phyloP scores from a whole-genome alignment of 2,888 invertebrate species.

The Caenorhabditis panamensis region DNA sequence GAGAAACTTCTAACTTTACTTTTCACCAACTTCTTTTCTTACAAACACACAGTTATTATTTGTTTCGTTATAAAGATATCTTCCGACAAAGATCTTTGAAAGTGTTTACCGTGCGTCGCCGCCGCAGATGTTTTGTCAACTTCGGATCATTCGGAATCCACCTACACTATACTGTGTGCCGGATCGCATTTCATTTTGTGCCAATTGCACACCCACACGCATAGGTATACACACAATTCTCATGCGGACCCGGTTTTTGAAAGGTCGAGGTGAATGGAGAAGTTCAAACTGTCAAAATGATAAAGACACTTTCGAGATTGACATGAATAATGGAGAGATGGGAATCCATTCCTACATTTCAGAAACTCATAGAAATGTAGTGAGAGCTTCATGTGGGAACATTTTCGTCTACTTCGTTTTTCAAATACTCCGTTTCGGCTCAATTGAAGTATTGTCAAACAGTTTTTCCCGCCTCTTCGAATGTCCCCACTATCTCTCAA shows the following conservation, averaged over 20 bases:
- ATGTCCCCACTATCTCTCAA: not conserved
- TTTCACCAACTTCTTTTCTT: too few species aligned
- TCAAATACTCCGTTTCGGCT: conserved; percentile 9
- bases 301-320: too few species aligned
- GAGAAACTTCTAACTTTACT: too few species aligned
- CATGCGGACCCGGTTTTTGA: conserved; percentile 42
- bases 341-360: too few species aligned
- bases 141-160: conserved; percentile 9
- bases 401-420: not conserved
- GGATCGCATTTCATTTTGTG: conserved; percentile 44
- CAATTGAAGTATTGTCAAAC: conserved; percentile 42
- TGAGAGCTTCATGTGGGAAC: not conserved
- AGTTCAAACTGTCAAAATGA: conserved; percentile 1
- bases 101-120: conserved; percentile 18
- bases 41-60: too few species aligned
- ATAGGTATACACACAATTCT: not conserved
- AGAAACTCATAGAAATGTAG: not conserved
- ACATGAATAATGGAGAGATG: too few species aligned
- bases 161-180: conserved; percentile 27
- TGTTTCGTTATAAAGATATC: not conserved
- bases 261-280: not conserved
- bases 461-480: conserved; percentile 18
- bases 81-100: not conserved
- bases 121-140: conserved; percentile 11
- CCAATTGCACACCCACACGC: conserved; percentile 26